Evolutionary conservation across 2,888 invertebrate species (phyloP).

Genomic region (Tetrapedia diversipes): DNA sequence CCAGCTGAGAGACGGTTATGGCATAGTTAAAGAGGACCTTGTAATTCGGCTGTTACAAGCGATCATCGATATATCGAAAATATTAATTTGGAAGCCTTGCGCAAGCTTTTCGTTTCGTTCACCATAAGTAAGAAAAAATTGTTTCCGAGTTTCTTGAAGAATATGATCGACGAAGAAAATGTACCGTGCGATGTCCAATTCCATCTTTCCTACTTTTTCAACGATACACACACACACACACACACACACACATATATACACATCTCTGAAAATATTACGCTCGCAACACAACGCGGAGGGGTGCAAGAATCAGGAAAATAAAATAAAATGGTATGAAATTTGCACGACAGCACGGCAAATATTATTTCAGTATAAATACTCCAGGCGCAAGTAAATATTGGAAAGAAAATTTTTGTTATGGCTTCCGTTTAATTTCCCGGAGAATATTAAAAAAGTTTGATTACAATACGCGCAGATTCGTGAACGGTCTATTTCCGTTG

Average conservation of each 20-base stretch:
- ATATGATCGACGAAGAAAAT: not conserved
- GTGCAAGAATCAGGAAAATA: constrained; percentile 13
- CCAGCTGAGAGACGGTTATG: constrained; percentile 45
- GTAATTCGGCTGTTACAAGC: constrained; percentile 19
- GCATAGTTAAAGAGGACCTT: constrained; percentile 30
- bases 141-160: not conserved
- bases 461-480: constrained; percentile 22
- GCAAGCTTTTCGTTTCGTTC: too few relatives aligned
- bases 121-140: not conserved
- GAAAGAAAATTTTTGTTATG: constrained; percentile 25
- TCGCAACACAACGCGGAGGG: not conserved
- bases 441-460: constrained; percentile 53
- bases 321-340: constrained; percentile 28
- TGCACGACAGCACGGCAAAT: constrained; percentile 24
- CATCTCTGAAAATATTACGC: constrained; percentile 5
- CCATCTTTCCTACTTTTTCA: not conserved
- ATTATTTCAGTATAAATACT: constrained; percentile 38
- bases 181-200: not conserved
- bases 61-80: too few relatives aligned
- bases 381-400: constrained; percentile 29
- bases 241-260: too few relatives aligned
- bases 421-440: constrained; percentile 25
- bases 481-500: not conserved
- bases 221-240: too few relatives aligned
- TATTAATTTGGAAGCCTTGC: too few relatives aligned